Base-by-base conservation (phyloP, 2,888 invertebrate species). In the Silvanus unidentatus region DNA sequence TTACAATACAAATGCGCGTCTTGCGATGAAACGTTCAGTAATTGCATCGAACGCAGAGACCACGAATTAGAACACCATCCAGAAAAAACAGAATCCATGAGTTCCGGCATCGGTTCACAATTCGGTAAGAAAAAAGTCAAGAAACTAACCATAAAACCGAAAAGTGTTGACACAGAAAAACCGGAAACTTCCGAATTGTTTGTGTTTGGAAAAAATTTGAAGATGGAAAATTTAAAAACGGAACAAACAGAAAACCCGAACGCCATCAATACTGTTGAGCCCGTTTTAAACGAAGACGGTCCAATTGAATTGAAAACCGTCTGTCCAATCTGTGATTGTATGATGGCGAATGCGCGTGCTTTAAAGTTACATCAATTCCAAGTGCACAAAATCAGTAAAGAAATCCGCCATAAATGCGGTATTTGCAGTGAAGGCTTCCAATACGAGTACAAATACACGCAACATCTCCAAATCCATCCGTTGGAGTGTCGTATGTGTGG, bases 401-500 rank as follows among this genome's bases (percentile, higher is more conserved):
- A 57, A 4, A 48, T 58, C 16, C 49, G 58, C 35, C 60, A 65
- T 44, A 75, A 74, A 51, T 86, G 85, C 59, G 75, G 75, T 52
- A 79, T 80, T 10, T 85, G 85, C 62, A 75, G 76, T 39, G 80
- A 81, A 53, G 79, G 81, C 60, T 88, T 87, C 62, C 72, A 77
- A 2, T 81, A 79, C 1, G 84, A 86, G 10, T 77, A 78, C 9
- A 75, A 79, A 8, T 89, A 82, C 65, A 82, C 82, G 52, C 80
- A 79, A 2, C 90, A 91, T 67, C 75, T 90, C 29, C 82, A 82
- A 59, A 77, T 82, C 35, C 91, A 91, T 68, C 90, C 90, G 0
- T 75, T 90, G 43, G 88, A 89, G 70, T 91, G 91, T 57, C 78
- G 82, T 48, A 81, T 86, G 12, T 91, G 91, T 63, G 87, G 88